phyloP scores from a whole-genome alignment of 2,113 vertebrate genomes.

The Caranx melampygus region DNA sequence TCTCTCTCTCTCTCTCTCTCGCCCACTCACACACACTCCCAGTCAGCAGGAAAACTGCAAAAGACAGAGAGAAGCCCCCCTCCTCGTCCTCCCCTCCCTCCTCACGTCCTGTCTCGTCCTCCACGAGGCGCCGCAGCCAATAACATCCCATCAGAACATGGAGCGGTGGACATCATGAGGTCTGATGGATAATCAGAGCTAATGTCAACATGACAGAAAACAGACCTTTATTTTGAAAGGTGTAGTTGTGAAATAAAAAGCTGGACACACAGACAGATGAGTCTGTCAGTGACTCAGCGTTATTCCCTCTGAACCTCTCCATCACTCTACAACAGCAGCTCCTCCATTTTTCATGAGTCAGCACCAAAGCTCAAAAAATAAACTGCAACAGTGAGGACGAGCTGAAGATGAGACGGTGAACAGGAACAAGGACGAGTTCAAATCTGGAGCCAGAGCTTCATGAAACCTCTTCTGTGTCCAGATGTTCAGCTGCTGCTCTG shows the following conservation, averaged over 20 bases:
- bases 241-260: neutral
- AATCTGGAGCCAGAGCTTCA: too few species aligned
- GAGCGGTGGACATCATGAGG: conserved; percentile 1
- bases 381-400: neutral
- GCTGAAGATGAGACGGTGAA: too few species aligned
- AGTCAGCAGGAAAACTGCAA: conserved; percentile 58
- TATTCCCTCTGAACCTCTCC: neutral
- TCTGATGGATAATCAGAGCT: neutral
- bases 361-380: conserved; percentile 22
- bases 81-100: conserved; percentile 58
- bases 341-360: conserved; percentile 10
- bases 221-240: neutral
- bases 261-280: too few species aligned
- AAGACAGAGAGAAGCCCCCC: conserved; percentile 38
- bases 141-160: conserved; percentile 20
- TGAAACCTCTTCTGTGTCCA: too few species aligned
- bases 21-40: conserved; percentile 38
- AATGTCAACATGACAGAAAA: neutral
- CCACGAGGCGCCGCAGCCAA: conserved; percentile 51
- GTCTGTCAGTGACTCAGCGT: conserved; percentile 57
- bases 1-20: conserved; percentile 38
- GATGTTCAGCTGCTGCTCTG: too few species aligned
- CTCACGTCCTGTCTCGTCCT: conserved; percentile 58
- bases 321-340: neutral
- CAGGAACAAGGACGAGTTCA: too few species aligned